Evolutionary conservation across 1,140 invertebrate genomes (phyloP), one percentile per base, ranked within the genome.

Genomic region (Drosophila pachea): DNA sequence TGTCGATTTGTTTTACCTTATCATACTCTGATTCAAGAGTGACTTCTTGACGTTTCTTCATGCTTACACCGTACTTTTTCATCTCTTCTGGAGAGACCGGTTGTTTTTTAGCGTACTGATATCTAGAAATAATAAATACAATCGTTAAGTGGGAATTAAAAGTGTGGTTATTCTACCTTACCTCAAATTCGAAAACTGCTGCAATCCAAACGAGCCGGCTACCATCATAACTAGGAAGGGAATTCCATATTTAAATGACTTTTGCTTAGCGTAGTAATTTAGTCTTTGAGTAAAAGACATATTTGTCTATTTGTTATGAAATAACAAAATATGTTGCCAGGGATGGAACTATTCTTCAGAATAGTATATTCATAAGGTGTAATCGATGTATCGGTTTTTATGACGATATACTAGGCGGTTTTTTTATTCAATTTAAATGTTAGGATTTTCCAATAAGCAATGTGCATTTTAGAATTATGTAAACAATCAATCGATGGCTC

Each of bases 21-120:
- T 95, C 93, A 90, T 93, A 96, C 76, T 93, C 92, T 11, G 90
- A 89, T 90, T 96, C 94, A 67, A 96, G 77, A 1, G 94, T 94
- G 1, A 93, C 91, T 88, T 94, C 92, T 64, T 91, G 91, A 0
- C 90, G 88, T 86, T 92, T 92, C 73, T 93, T 94, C 90, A 94
- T 92, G 72, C 90, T 73, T 31, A 95, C 90, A 7, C 94, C 94
- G 78, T 89, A 79, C 86, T 93, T 92, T 70, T 93, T 90, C 35
- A 92, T 90, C 87, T 95, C 92, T 55, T 93, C 92, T 45, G 91
- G 91, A 35, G 89, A 91, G 2, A 94, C 89, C 40, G 90, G 89
- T 74, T 92, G 91, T 48, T 91, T 91, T 56, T 91, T 91, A n/a
- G 92, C 90, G 88, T 93, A 94, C 74, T 93, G 90, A 86, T 94